A percentile compares a stretch with the other conserved stretches of the same genome.
Evolutionary conservation across 2,113 vertebrate species (phyloP).

Genomic region (Climacteris rufus): DNA sequence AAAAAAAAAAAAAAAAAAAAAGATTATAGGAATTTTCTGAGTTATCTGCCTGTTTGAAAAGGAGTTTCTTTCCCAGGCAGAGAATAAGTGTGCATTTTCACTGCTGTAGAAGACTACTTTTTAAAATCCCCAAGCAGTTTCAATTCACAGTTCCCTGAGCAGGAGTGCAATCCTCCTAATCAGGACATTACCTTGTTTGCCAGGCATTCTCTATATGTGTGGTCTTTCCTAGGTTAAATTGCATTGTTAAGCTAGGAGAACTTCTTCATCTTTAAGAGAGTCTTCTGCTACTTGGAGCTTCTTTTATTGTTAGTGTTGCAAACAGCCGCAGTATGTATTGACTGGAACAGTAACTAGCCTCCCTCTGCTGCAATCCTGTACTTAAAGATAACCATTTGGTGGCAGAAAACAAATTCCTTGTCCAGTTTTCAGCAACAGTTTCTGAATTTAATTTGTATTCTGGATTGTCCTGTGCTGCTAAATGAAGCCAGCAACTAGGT

Average conservation of each 20-base stretch:
- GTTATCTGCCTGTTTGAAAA: background rate
- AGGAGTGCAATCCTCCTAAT: background rate
- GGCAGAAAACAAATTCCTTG: background rate
- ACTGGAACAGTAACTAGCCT: background rate
- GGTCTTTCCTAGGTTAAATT: background rate
- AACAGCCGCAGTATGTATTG: background rate
- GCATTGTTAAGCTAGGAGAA: background rate
- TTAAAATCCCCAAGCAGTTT: background rate
- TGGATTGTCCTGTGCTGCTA: background rate
- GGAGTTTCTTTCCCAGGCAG: background rate
- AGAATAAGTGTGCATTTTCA: background rate
- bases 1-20: rapidly evolving
- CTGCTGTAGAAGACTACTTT: background rate
- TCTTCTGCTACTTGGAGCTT: background rate
- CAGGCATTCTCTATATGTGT: background rate
- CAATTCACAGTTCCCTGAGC: background rate
- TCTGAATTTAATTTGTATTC: background rate
- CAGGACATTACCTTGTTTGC: background rate
- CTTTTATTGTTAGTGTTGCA: background rate
- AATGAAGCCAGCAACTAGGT: background rate
- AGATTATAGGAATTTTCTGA: background rate
- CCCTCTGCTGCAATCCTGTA: background rate
- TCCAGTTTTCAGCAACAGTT: background rate
- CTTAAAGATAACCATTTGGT: background rate
- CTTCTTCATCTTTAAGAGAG: background rate